Evolutionary conservation across 2,797 vertebrate genomes (phyloP).

Genomic region (Epinephelus coioides): DNA sequence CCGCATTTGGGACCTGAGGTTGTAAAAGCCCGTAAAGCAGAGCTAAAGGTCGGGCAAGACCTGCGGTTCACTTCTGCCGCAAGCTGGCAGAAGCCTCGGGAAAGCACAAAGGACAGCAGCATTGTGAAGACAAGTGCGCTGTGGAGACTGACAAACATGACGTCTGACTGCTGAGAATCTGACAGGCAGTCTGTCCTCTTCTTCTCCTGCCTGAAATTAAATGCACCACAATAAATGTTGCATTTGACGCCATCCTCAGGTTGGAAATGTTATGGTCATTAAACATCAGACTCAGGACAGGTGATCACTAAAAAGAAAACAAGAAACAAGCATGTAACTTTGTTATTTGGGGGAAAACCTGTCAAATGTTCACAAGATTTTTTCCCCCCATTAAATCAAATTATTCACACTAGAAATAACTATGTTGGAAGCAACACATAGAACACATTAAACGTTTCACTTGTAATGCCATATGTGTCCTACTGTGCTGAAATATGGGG

Average conservation of each 20-base stretch:
- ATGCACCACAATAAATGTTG: accelerated
- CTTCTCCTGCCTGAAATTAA: not conserved
- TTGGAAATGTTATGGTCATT: not conserved
- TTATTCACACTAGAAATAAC: too few relatives aligned
- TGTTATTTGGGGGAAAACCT: too few relatives aligned
- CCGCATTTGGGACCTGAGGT: constrained; percentile 33
- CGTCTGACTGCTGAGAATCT: not conserved
- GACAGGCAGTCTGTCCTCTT: not conserved
- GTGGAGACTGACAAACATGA: accelerated
- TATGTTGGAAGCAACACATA: too few relatives aligned
- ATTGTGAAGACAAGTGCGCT: not conserved
- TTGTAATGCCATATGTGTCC: too few relatives aligned
- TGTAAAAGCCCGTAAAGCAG: constrained; percentile 30
- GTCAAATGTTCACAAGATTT: too few relatives aligned
- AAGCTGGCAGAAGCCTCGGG: constrained; percentile 36
- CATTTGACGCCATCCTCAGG: constrained; percentile 26
- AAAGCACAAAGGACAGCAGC: constrained; percentile 41
- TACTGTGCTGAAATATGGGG: too few relatives aligned
- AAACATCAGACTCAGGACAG: too few relatives aligned
- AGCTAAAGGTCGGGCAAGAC: not conserved
- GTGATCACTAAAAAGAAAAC: too few relatives aligned
- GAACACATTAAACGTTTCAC: too few relatives aligned
- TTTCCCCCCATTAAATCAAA: too few relatives aligned
- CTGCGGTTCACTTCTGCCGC: constrained; percentile 6
- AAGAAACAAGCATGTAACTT: too few relatives aligned